Evolutionary conservation across 2,888 invertebrate genomes (phyloP), one percentile per base, ranked within the genome.

Genomic region (Hypomecis punctinalis): DNA sequence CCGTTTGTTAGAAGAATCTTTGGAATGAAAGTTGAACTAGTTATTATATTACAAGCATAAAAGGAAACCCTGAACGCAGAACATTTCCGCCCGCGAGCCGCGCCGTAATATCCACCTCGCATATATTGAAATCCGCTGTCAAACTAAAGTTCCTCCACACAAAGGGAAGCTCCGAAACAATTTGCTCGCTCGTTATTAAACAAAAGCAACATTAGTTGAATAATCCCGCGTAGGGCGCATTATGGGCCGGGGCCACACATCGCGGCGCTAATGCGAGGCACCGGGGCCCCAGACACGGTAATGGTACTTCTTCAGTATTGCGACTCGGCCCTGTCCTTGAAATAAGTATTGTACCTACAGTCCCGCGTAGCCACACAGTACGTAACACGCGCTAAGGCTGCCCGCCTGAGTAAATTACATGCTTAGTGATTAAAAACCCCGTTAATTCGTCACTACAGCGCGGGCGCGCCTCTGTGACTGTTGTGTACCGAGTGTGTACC

Each of bases 201-300:
- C 83, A 82, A 82, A 81, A 76, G 78, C 79, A 73, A 80, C 79
- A 77, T 80, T 81, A 81, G 76, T 75, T 66, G 76, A 68, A 77
- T 79, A 79, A 81, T 79, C 79, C 58, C 60, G 56, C 54, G 51
- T 1, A 45, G 58, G 54, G 63, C 45, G 58, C 63, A 64, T 59
- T 62, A 65, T 58, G 48, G 43, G 40, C 8, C 53, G 11, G 37
- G 40, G 52, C 52, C 53, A 53, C 62, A 57, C 51, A 43, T 63
- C 58, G 52, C 58, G 36, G 5, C 52, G 63, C 57, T 63, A 63
- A 58, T 58, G 58, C 58, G 57, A 46, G 63, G 52, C 40, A 39
- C 36, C 39, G 35, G 35, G 54, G 35, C 39, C n/a, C 10, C 42
- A 39, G 49, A 35, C 53, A 23, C 23, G 23, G 23, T 23, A 23